A percentile compares a stretch with the other conserved stretches of the same genome.
Conservation (phyloP, 2,113 vertebrate species). For the Hassar affinis region DNA sequence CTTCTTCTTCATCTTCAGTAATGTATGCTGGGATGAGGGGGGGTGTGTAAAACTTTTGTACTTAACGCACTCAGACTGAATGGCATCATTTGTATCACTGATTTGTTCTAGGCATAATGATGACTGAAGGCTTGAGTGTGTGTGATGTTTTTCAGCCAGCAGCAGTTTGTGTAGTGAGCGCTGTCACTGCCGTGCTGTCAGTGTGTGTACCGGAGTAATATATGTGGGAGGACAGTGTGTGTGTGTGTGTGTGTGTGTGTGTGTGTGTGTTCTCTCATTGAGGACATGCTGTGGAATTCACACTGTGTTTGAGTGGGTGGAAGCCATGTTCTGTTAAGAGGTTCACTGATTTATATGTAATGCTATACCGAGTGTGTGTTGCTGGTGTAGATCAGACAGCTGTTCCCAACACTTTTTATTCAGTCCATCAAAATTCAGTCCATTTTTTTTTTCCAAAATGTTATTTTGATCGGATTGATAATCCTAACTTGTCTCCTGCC, state of each 20-base stretch:
- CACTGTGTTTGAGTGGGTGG: conserved; percentile 34
- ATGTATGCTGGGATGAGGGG: no score
- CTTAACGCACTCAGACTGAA: no score
- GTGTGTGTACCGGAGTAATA: not conserved
- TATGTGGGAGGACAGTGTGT: not conserved
- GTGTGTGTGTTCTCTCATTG: not conserved
- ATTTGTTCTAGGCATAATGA: not conserved
- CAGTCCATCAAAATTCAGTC: not conserved
- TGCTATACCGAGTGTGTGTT: conserved; percentile 39
- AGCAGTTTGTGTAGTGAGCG: not conserved
- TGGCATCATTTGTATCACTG: not conserved
- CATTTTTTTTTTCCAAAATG: not conserved
- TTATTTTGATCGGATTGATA: not conserved
- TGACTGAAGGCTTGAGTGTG: not conserved
- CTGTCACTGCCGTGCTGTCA: conserved; percentile 26
- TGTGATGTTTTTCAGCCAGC: conserved; percentile 3
- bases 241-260: conserved; percentile 4
- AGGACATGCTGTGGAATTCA: conserved; percentile 13
- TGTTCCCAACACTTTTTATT: not conserved
- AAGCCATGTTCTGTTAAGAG: conserved; percentile 30
- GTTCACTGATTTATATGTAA: conserved; percentile 40
- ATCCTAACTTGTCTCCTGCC: not conserved
- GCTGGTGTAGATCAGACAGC: not conserved
- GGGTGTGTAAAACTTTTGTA: not conserved
- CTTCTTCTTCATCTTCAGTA: not conserved